phyloP scores from a whole-genome alignment of 2,888 invertebrate species.

The Phaedon cochleariae region DNA sequence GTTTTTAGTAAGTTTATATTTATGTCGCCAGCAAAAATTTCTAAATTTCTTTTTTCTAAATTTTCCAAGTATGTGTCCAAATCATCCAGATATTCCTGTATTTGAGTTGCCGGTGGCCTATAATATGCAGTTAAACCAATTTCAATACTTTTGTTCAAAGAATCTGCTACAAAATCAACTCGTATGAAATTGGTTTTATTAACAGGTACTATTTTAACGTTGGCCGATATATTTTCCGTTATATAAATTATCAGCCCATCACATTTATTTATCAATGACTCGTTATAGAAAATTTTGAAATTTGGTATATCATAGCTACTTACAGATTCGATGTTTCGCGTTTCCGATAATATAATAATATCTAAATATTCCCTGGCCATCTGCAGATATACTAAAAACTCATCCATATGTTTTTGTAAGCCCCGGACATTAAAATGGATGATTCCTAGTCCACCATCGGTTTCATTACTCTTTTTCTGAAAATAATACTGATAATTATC shows the following conservation, averaged over 20 bases:
- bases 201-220: background rate
- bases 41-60: background rate
- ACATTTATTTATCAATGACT: background rate
- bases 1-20: background rate
- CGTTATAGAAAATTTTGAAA: background rate
- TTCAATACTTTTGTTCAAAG: background rate
- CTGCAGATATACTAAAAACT: background rate
- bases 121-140: conserved; percentile 2
- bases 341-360: conserved; percentile 1
- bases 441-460: background rate
- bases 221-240: background rate
- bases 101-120: background rate
- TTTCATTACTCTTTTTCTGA: no score
- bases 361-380: background rate
- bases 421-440: background rate
- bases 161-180: background rate
- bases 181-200: background rate
- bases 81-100: background rate
- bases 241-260: background rate
- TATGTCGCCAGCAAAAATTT: background rate
- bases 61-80: background rate
- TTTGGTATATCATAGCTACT: background rate
- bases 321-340: background rate
- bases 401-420: background rate
- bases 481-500: no score